Evolutionary conservation across 1,140 invertebrate species (phyloP), one percentile per base, ranked within the genome.

Genomic region (Phthorimaea operculella): DNA sequence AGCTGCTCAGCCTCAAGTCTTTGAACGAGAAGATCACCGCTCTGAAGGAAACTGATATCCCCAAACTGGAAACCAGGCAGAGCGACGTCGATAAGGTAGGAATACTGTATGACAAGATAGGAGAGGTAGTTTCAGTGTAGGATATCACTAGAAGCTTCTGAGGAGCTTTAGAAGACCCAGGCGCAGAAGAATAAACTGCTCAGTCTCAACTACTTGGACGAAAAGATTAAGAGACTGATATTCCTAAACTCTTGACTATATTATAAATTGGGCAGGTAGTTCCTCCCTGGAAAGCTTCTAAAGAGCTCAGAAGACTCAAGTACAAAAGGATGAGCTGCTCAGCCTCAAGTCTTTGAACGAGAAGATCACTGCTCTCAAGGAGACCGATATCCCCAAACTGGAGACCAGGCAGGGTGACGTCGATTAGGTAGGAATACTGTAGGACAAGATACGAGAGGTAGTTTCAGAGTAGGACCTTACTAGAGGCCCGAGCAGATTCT

Each of bases 321-420:
- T 79, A 1, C 79, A 84, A 54, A 81, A 87, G 51, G 85, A 87
- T 55, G 75, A 86, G 55, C 57, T 87, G 10, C 63, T 86, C 1
- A 67, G 71, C 51, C 72, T 86, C 72, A 78, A 77, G 52, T 70
- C 83, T 6, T 54, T 86, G 5, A 85, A 79, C 55, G 78, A 84
- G 15, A 85, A 79, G 56, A 78, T 86, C 16, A 68, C 63, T 3
- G 56, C 58, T 1, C 63, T 87, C 9, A 86, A 85, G 53, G 74
- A 82, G 48, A 79, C 70, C 10, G 79, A 83, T 50, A 82, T 85
- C 61, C 84, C 84, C 0, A 55, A 86, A 54, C 58, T 86, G 16
- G 86, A 87, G 58, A 73, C 70, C 44, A 73, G 84, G 51, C 64
- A 88, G 12, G 63, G 62, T 53, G 75, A 78, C 18, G 60, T 79